These are phyloP conservation scores for Schizopygopsis malacanthus DNA, from an alignment of 2,797 vertebrate genomes.

Conservation along the genomic window DNA sequence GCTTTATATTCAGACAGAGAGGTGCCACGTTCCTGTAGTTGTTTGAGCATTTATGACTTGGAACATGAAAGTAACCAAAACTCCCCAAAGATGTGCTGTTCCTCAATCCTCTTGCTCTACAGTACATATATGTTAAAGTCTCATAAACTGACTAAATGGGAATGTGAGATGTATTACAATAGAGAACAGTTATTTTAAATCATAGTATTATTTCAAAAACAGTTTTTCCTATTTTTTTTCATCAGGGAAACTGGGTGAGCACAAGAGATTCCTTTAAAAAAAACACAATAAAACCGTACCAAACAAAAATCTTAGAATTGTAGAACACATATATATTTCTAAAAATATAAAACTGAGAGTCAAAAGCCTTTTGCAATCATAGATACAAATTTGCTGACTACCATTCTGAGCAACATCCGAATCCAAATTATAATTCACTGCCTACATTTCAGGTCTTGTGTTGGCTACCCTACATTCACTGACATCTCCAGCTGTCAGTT, in stretches of 20 bases:
- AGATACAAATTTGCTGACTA: not conserved
- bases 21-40: too few species aligned
- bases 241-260: not conserved
- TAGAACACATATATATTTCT: too few species aligned
- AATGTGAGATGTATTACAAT: too few species aligned
- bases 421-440: not conserved
- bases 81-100: too few species aligned
- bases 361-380: not conserved
- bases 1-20: too few species aligned
- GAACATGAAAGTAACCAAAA: too few species aligned
- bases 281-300: not conserved
- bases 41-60: too few species aligned
- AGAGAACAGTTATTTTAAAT: not conserved
- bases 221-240: not conserved
- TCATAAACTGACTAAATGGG: too few species aligned
- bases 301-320: not conserved
- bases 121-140: too few species aligned
- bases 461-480: not conserved
- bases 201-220: not conserved
- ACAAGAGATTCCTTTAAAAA: not conserved
- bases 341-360: not conserved
- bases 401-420: not conserved
- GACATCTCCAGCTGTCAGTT: constrained; percentile 32
- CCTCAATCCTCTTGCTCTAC: too few species aligned
- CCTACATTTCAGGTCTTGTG: constrained; percentile 10